A percentile compares a stretch with the other conserved stretches of the same genome.
Conservation (phyloP, 2,888 invertebrate genomes). For the Heliconius charithonia region DNA sequence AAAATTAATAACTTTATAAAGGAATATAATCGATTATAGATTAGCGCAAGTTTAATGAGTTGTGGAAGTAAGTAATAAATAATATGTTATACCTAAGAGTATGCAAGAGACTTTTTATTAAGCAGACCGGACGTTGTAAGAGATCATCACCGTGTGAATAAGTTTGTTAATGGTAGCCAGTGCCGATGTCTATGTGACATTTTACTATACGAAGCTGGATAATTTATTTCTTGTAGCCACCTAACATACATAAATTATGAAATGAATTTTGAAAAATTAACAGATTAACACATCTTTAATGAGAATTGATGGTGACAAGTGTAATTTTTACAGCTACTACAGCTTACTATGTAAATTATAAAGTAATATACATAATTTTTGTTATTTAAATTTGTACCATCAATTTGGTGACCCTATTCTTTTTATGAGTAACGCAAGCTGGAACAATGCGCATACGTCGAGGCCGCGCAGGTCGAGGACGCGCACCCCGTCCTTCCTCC, state of each 20-base stretch:
- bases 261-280: neutral
- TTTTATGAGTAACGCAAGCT: slow-evolving; percentile 49
- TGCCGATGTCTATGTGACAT: slow-evolving; percentile 16
- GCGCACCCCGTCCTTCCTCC: slow-evolving; percentile 69
- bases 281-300: slow-evolving; percentile 9
- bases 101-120: slow-evolving; percentile 23
- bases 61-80: slow-evolving; percentile 43
- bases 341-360: neutral
- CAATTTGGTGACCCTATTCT: slow-evolving; percentile 42
- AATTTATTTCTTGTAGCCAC: slow-evolving; percentile 6
- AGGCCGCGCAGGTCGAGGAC: slow-evolving; percentile 76
- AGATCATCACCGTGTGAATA: slow-evolving; percentile 32
- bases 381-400: neutral
- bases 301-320: slow-evolving; percentile 12
- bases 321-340: neutral
- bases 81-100: slow-evolving; percentile 24
- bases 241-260: slow-evolving; percentile 14
- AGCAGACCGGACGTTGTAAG: slow-evolving; percentile 31
- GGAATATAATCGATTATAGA: slow-evolving; percentile 38
- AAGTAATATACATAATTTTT: neutral
- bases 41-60: slow-evolving; percentile 38
- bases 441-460: slow-evolving; percentile 76
- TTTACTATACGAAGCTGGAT: neutral
- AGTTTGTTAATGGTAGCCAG: slow-evolving; percentile 10
- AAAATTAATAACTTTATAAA: slow-evolving; percentile 26